Evolutionary conservation across 2,888 invertebrate species (phyloP).

Genomic region (Drosophila mayaguana): DNA sequence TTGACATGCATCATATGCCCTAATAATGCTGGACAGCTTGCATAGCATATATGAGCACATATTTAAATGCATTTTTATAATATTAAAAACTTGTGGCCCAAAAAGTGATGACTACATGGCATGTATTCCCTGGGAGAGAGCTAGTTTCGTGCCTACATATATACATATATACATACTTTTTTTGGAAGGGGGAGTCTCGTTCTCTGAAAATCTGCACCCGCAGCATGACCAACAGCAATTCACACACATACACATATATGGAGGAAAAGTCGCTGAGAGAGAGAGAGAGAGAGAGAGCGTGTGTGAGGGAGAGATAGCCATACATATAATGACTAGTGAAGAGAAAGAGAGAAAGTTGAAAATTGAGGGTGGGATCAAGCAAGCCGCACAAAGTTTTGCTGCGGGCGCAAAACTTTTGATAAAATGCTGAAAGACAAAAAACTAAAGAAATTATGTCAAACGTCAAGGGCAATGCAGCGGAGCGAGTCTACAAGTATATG

Average conservation of each 20-base stretch:
- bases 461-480: background rate
- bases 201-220: constrained; percentile 31
- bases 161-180: background rate
- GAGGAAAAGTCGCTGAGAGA: background rate
- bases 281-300: background rate
- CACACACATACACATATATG: constrained; percentile 9
- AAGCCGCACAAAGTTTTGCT: constrained; percentile 34
- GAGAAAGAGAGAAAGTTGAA: constrained; percentile 12
- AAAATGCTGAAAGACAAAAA: constrained; percentile 20
- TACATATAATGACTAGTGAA: background rate
- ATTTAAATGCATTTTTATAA: constrained; percentile 5
- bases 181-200: background rate
- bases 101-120: background rate
- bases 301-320: constrained; percentile 1
- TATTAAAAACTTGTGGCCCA: background rate
- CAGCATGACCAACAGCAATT: constrained; percentile 53
- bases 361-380: constrained; percentile 6
- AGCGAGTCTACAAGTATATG: background rate
- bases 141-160: background rate
- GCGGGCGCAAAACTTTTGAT: constrained; percentile 34
- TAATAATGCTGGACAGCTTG: background rate
- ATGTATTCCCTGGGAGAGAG: background rate
- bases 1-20: background rate
- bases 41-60: background rate
- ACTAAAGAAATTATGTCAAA: constrained; percentile 18